These are phyloP conservation scores for Austrofundulus limnaeus DNA, from an alignment of 2,113 vertebrate genomes.

Conservation along the genomic window DNA sequence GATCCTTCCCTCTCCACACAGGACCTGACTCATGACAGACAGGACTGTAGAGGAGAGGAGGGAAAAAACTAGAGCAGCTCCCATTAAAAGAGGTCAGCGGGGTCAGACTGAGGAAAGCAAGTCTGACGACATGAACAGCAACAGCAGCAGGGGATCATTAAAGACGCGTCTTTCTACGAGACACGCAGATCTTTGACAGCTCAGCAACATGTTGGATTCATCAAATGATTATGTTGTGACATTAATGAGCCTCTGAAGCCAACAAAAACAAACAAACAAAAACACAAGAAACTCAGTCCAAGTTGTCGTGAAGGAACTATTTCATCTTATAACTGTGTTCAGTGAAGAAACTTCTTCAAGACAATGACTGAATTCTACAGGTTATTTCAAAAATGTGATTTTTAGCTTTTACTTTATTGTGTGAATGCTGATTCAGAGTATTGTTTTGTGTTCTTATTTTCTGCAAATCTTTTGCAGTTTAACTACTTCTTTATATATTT, in stretches of 20 bases:
- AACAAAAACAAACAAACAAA: too few relatives aligned
- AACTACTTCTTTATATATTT: too few relatives aligned
- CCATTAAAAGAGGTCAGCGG: slow-evolving; percentile 15
- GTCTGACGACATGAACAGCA: not conserved
- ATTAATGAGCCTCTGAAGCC: not conserved
- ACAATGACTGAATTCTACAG: too few relatives aligned
- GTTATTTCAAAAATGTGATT: too few relatives aligned
- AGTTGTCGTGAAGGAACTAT: not conserved
- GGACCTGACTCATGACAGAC: slow-evolving; percentile 19
- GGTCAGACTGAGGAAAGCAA: slow-evolving; percentile 5
- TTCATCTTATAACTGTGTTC: not conserved
- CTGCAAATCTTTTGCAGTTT: too few relatives aligned
- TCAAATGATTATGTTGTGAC: not conserved
- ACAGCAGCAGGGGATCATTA: not conserved
- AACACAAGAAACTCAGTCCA: too few relatives aligned
- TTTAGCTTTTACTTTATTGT: too few relatives aligned
- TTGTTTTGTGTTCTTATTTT: too few relatives aligned
- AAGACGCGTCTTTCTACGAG: not conserved
- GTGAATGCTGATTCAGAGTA: too few relatives aligned
- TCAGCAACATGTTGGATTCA: not conserved
- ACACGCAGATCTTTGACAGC: not conserved
- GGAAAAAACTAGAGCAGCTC: slow-evolving; percentile 3
- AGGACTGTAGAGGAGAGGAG: slow-evolving; percentile 25
- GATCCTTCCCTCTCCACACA: slow-evolving; percentile 18
- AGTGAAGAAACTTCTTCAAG: not conserved